Base-by-base conservation (phyloP, 92 coral and sea anemone genomes). In the Paramuricea clavata region DNA sequence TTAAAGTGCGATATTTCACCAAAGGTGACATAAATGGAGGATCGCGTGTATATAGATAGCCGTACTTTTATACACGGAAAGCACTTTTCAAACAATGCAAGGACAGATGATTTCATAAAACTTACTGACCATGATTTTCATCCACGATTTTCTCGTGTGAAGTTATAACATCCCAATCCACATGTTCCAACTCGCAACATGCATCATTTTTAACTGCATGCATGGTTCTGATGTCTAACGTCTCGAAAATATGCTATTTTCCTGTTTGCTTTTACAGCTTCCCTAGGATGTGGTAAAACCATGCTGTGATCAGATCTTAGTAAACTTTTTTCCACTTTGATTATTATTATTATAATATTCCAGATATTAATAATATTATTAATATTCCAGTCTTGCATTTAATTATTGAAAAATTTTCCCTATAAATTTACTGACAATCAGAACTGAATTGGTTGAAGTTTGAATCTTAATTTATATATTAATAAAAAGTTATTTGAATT, bases 141-240 rank as follows among this genome's bases (percentile, higher is more conserved):
- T n/a, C n/a, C n/a, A n/a, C n/a, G n/a, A n/a, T n/a, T n/a, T n/a
- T n/a, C n/a, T n/a, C n/a, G n/a, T n/a, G n/a, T n/a, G n/a, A n/a
- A n/a, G n/a, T n/a, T n/a, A n/a, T n/a, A 36, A 36, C 42, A 50
- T 50, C 59, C 19, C 59, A 50, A 50, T 50, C 59, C 59, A 50
- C 59, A 12, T 50, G 59, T 50, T 50, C 59, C 59, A 50, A 50
- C 59, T 50, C 59, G 12, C 17, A n/a, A n/a, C n/a, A n/a, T n/a
- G 59, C 59, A 50, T 12, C 7, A 50, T 50, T 50, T n/a, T n/a
- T n/a, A 50, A 50, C 59, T 50, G n/a, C n/a, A n/a, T n/a, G n/a
- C n/a, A n/a, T n/a, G 59, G 59, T 50, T 50, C 59, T 50, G 59
- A 50, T 50, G 16, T 50, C 59, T 50, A 50, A 50, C 59, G 59